Conservation (phyloP, 2,888 invertebrate genomes). For the Tetranychus piercei region DNA sequence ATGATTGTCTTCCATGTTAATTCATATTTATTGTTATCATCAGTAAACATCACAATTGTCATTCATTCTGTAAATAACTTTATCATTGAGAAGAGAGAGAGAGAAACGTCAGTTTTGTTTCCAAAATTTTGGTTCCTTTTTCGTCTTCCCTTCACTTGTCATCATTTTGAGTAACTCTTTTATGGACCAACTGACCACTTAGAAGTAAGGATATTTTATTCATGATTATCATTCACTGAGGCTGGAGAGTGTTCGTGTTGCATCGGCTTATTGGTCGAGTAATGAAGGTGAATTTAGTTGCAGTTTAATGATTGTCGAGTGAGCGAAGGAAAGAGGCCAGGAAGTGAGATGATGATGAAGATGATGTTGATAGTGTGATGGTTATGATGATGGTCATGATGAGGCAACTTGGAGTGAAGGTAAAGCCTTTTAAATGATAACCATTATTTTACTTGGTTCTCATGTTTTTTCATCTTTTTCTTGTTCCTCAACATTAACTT, state of each 20-base stretch:
- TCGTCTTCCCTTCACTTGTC: too few species aligned
- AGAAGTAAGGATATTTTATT: not conserved
- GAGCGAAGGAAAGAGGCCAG: not conserved
- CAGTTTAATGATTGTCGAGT: not conserved
- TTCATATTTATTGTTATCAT: too few species aligned
- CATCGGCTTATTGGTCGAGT: too few species aligned
- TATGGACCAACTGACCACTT: not conserved
- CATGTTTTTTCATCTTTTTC: not conserved
- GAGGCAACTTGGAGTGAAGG: not conserved
- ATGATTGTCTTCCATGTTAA: too few species aligned
- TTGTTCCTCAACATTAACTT: not conserved
- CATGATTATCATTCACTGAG: not conserved
- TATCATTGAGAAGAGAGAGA: too few species aligned
- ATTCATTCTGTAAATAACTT: too few species aligned
- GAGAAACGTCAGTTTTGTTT: too few species aligned
- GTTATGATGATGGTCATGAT: not conserved
- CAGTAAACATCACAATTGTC: too few species aligned
- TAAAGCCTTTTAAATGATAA: not conserved
- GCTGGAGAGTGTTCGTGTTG: too few species aligned
- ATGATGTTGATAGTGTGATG: not conserved
- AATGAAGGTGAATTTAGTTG: too few species aligned
- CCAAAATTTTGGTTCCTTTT: too few species aligned
- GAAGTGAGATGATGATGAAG: not conserved
- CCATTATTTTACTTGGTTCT: not conserved
- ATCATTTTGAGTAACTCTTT: too few species aligned